These are phyloP conservation scores for Coelopa frigida DNA, from an alignment of 1,140 invertebrate genomes.

Conservation along the genomic window DNA sequence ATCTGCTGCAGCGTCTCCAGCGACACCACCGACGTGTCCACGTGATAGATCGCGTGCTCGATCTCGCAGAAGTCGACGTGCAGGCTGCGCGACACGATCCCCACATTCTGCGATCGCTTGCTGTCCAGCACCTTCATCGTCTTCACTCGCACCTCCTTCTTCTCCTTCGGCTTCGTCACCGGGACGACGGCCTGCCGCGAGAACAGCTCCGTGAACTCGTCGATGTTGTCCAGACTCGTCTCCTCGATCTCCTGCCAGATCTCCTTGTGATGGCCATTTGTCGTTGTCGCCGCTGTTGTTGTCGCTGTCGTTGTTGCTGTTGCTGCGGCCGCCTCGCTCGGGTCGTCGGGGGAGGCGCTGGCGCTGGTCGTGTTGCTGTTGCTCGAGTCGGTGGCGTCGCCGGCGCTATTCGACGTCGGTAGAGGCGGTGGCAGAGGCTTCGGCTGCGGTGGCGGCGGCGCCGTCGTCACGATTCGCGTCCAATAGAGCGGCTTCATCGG, in stretches of 20 bases:
- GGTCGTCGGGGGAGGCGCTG: constrained; percentile 44
- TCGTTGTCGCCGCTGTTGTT: too few species aligned
- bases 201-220: constrained; percentile 85
- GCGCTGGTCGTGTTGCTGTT: constrained; percentile 14
- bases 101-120: constrained; percentile 90
- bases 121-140: constrained; percentile 86
- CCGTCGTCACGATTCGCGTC: constrained; percentile 78
- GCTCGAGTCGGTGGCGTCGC: constrained; percentile 30
- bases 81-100: constrained; percentile 87
- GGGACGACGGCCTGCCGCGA: constrained; percentile 73
- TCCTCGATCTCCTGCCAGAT: constrained; percentile 74
- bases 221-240: constrained; percentile 65
- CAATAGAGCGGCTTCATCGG: constrained; percentile 96
- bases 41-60: constrained; percentile 89
- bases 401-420: too few species aligned
- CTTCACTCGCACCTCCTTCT: constrained; percentile 60
- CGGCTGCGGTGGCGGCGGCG: constrained; percentile 18
- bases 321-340: constrained; percentile 26
- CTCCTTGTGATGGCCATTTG: too few species aligned
- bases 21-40: constrained; percentile 83
- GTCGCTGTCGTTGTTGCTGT: too few species aligned
- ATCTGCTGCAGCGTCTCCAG: constrained; percentile 87
- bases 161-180: constrained; percentile 58
- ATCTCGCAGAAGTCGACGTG: constrained; percentile 89
- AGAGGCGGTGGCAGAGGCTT: constrained; percentile 14